Conservation (phyloP, 1,140 invertebrate species). For the Gyrodactylus salaris region DNA sequence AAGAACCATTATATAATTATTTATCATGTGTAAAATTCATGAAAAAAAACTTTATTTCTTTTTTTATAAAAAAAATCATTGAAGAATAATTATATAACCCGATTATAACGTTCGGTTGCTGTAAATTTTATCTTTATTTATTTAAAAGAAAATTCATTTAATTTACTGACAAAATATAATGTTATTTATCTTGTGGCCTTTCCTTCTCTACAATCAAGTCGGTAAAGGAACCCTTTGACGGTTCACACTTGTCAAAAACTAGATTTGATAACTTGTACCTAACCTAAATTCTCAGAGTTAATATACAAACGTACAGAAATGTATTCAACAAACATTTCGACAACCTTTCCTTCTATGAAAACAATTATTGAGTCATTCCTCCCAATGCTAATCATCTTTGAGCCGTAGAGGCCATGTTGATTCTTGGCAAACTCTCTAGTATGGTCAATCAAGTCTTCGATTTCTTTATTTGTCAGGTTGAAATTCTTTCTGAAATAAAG, state of each 20-base stretch:
- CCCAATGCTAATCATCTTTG: neutral
- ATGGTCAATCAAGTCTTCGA: neutral
- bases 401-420: neutral
- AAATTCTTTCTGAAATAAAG: neutral
- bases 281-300: no score
- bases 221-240: neutral
- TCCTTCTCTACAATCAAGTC: neutral
- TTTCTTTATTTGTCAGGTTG: neutral
- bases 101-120: no score
- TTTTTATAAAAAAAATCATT: no score
- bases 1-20: no score
- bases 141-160: no score
- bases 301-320: no score
- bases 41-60: no score
- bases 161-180: no score
- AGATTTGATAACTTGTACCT: neutral
- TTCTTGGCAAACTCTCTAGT: neutral
- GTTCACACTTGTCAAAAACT: neutral
- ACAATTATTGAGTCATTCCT: neutral
- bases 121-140: no score
- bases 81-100: no score
- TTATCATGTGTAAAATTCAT: no score
- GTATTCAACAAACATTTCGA: neutral
- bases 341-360: neutral
- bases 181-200: no score